A percentile compares a stretch with the other conserved stretches of the same genome.
These are phyloP conservation scores for Coracias cyanogaster DNA, from an alignment of 2,797 vertebrate genomes.

Conservation along the genomic window DNA sequence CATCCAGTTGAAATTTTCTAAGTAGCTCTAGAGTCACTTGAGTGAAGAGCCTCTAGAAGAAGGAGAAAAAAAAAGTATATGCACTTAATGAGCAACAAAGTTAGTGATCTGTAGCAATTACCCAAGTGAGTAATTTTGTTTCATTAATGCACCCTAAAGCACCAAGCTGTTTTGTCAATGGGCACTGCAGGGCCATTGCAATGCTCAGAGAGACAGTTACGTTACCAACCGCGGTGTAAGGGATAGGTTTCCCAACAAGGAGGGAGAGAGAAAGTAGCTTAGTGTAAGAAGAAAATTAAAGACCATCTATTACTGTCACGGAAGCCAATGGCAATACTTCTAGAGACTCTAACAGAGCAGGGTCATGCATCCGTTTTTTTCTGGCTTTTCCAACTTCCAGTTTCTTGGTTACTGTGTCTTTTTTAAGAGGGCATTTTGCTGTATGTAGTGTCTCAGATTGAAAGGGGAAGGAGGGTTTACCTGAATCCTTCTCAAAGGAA, in stretches of 20 bases:
- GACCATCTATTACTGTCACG: neutral
- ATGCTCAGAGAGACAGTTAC: conserved; percentile 11
- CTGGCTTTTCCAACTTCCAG: neutral
- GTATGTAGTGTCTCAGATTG: neutral
- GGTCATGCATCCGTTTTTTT: neutral
- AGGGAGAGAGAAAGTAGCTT: neutral
- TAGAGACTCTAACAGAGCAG: neutral
- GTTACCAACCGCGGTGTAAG: neutral
- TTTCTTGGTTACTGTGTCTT: neutral
- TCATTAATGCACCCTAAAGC: conserved; percentile 58
- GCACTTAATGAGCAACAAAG: conserved; percentile 58
- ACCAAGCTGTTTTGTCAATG: conserved; percentile 61
- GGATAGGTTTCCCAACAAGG: conserved; percentile 7
- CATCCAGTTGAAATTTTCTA: neutral
- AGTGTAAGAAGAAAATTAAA: conserved; percentile 7
- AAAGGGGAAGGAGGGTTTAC: neutral
- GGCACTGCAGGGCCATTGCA: conserved; percentile 21
- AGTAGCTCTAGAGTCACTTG: neutral
- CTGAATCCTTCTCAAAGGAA: neutral
- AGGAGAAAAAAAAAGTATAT: neutral
- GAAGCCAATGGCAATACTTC: neutral
- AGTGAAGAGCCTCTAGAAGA: neutral
- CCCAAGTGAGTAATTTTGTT: conserved; percentile 63
- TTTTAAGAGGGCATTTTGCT: neutral
- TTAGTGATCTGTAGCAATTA: conserved; percentile 64